Evolutionary conservation across 1,140 invertebrate species (phyloP).

Genomic region (Sycobia sp.): DNA sequence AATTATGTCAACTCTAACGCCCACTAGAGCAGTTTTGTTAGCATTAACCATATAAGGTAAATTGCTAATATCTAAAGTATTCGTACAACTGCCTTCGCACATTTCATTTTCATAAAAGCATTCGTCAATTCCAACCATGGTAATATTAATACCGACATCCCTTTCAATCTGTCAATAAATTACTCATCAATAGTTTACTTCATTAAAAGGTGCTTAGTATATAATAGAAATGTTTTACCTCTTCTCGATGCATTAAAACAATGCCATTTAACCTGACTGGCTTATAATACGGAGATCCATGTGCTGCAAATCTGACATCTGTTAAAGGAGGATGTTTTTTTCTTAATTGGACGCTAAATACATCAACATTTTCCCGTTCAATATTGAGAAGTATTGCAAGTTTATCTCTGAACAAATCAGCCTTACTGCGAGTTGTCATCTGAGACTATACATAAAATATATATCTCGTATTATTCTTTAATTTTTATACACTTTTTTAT

Average conservation of each 20-base stretch:
- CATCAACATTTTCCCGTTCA: constrained; percentile 88
- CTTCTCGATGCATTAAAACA: constrained; percentile 89
- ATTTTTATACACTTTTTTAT: background rate
- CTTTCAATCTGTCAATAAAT: constrained; percentile 76
- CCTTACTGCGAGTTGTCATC: too few species aligned
- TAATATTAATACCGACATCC: constrained; percentile 92
- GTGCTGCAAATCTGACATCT: constrained; percentile 92
- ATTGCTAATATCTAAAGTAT: constrained; percentile 84
- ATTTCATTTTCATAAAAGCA: constrained; percentile 93
- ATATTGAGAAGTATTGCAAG: constrained; percentile 83
- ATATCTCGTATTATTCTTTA: too few species aligned
- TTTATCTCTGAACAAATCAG: constrained; percentile 87
- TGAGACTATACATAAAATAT: too few species aligned
- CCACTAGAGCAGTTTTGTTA: constrained; percentile 93
- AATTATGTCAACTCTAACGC: constrained; percentile 86
- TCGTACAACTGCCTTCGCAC: constrained; percentile 96
- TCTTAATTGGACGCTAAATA: constrained; percentile 91
- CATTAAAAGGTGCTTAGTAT: background rate
- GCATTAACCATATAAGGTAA: constrained; percentile 95
- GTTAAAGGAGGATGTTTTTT: constrained; percentile 86
- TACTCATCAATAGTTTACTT: constrained; percentile 1
- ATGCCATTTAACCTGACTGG: constrained; percentile 92
- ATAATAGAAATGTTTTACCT: constrained; percentile 60
- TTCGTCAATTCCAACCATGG: constrained; percentile 97
- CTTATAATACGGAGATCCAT: constrained; percentile 95